A percentile compares a stretch with the other conserved stretches of the same genome.
Evolutionary conservation across 2,113 vertebrate species (phyloP).

Genomic region (Oxyruncus cristatus): DNA sequence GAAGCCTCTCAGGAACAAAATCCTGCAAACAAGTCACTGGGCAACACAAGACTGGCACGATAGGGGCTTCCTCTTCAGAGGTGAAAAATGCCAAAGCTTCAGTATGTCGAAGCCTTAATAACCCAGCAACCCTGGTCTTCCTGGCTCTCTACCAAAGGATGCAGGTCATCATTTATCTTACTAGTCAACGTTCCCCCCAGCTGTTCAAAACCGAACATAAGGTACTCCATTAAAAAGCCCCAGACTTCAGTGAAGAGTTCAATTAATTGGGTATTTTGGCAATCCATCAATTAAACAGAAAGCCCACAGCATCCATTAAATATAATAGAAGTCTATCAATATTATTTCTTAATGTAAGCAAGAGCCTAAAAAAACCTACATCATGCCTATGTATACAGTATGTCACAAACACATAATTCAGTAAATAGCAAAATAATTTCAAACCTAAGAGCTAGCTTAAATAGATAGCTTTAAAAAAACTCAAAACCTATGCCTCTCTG

Average conservation of each 20-base stretch:
- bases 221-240: not conserved
- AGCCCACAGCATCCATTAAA: not conserved
- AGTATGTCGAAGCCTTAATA: not conserved
- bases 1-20: not conserved
- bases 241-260: not conserved
- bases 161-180: not conserved
- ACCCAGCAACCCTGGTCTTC: not conserved
- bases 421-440: not conserved
- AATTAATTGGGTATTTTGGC: not conserved
- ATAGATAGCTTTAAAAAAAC: not conserved
- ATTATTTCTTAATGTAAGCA: not conserved
- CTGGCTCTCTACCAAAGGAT: not conserved
- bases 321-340: not conserved
- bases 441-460: not conserved
- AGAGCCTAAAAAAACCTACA: not conserved
- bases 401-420: not conserved
- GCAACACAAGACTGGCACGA: not conserved
- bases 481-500: not conserved
- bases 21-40: not conserved
- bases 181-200: not conserved
- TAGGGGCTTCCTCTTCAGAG: not conserved
- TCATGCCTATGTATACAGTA: rapidly evolving
- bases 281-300: not conserved
- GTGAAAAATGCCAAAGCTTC: not conserved
- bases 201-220: not conserved